Evolutionary conservation across 2,888 invertebrate genomes (phyloP), one percentile per base, ranked within the genome.

Genomic region (Hirtodrosophila confusa): DNA sequence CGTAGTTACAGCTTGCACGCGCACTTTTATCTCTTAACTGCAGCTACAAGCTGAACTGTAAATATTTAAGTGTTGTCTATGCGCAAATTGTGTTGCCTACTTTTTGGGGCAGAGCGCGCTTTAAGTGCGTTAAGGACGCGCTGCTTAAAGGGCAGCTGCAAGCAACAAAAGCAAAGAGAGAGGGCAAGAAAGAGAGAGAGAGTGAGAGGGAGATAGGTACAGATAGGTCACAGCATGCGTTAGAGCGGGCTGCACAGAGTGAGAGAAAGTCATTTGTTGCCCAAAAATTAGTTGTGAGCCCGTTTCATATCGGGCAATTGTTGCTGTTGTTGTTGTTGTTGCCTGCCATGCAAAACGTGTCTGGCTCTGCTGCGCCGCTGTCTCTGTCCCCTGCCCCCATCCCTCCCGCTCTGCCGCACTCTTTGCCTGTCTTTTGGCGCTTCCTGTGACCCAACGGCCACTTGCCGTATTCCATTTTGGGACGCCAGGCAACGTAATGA

Each of bases 401-500:
- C 9, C 6, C 6, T 17, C 4, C 3, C 10, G 11, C 36, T 45
- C 35, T 5, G 2, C 17, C 8, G 8, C 36, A 5, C 12, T 47
- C n/a, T 45, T 17, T 35, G 33, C 5, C 36, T 57, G 50, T 50
- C 33, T 70, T 70, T 70, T 65, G 69, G 60, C 66, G 60, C 55
- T 65, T 71, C 84, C 84, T 79, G 77, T 80, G 74, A 79, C 83
- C 80, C 83, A 72, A 73, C 61, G 62, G 44, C 68, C 79, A 72
- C 64, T 64, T 67, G 76, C 61, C 43, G 33, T 73, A 86, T 87
- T 73, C 78, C 76, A 80, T 70, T 85, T 80, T 78, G 85, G 87
- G 85, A 82, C 73, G 75, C 61, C 65, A 74, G 77, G 86, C 86
- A 74, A 86, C 77, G 86, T 86, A 80, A 80, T 86, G 82, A 84